Evolutionary conservation across 1,140 invertebrate genomes (phyloP).

Genomic region (Halesus radiatus): DNA sequence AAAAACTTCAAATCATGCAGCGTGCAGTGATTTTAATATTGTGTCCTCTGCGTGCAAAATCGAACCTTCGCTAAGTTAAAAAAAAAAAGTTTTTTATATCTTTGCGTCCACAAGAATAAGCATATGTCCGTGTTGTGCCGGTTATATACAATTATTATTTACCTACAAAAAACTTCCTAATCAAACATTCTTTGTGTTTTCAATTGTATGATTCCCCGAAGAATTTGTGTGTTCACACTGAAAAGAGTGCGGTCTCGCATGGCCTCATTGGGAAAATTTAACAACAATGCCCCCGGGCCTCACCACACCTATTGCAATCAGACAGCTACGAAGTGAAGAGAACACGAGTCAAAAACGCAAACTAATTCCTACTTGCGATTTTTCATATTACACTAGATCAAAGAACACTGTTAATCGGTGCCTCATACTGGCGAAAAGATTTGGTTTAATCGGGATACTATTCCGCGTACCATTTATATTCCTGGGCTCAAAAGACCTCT

Average conservation of each 20-base stretch:
- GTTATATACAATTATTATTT: neutral
- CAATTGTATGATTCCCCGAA: neutral
- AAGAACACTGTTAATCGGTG: neutral
- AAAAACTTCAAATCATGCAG: too few species aligned
- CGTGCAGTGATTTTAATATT: too few species aligned
- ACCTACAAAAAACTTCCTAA: neutral
- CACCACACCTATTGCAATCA: constrained; percentile 6
- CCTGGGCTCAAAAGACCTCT: constrained; percentile 35
- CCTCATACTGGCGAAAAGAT: neutral
- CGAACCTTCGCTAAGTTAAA: too few species aligned
- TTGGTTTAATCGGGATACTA: neutral
- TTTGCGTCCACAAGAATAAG: too few species aligned
- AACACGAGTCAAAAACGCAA: neutral
- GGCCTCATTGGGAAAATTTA: constrained; percentile 46
- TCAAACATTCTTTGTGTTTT: neutral
- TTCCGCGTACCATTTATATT: constrained; percentile 28
- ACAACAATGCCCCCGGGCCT: constrained; percentile 44
- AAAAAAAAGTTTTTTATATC: too few species aligned
- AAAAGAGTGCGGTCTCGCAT: constrained; percentile 22
- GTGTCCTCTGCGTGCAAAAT: too few species aligned
- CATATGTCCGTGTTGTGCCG: too few species aligned
- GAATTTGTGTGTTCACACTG: constrained; percentile 26
- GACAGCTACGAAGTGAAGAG: neutral
- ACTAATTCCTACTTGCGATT: neutral
- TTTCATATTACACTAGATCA: neutral